Evolutionary conservation across 2,888 invertebrate genomes (phyloP), one percentile per base, ranked within the genome.

Genomic region (Nomada ruficornis): DNA sequence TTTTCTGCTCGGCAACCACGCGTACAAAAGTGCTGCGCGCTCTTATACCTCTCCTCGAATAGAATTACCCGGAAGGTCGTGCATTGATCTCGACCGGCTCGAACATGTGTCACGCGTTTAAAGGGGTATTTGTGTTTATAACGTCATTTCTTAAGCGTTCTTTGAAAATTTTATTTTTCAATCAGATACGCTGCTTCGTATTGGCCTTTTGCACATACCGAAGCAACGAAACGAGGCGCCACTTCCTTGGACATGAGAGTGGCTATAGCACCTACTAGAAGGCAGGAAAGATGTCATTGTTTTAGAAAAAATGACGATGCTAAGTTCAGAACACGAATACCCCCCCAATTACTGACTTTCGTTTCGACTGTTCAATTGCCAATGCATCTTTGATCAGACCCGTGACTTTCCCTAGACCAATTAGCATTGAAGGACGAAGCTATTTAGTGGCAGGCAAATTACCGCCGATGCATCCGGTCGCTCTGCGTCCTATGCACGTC

Each of bases 381-480:
- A 54, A 70, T 60, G 50, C 47, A 62, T 59, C 70, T 79, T 74
- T 54, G 70, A 86, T 82, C 64, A 77, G 69, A 42, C 70, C 54
- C 29, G 59, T 67, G 68, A 80, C 86, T 86, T 86, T 86, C 84
- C 82, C 81, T 81, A 84, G 82, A 79, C 72, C 85, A 86, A 81
- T 80, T 78, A 78, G 60, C 76, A 78, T 83, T 69, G 86, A 87
- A 87, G 87, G 87, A 74, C 84, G 76, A 78, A 87, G 23, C 67
- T 65, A 87, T 87, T 87, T 79, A 68, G 62, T 50, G 44, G 71
- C 68, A 71, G 73, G 86, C 73, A 85, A 85, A 81, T 86, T 86
- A 86, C 82, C 70, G 60, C 74, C 70, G 64, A 69, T 84, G 85
- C 87, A 87, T 87, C 87, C 87, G 85, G 87, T 73, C 84, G 29